These are phyloP conservation scores for Noctua janthina DNA, from an alignment of 2,888 invertebrate genomes.

Conservation along the genomic window DNA sequence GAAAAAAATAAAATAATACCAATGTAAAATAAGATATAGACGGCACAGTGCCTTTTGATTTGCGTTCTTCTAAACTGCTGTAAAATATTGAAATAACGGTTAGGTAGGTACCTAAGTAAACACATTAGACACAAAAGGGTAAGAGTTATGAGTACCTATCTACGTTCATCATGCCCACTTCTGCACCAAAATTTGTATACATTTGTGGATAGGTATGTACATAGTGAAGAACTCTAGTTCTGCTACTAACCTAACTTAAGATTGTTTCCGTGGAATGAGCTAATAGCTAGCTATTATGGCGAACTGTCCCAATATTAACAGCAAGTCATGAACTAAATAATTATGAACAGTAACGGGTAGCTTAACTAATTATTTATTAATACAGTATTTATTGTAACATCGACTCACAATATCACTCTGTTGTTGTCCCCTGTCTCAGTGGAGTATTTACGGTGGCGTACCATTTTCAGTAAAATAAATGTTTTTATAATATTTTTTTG, in stretches of 20 bases:
- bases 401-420: constrained; percentile 37
- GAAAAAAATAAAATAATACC: constrained; percentile 67
- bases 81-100: constrained; percentile 21
- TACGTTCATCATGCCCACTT: background rate
- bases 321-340: background rate
- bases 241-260: background rate
- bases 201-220: background rate
- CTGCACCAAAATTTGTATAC: background rate
- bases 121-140: background rate
- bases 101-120: background rate
- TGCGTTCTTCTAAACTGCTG: constrained; percentile 50
- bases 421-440: background rate
- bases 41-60: constrained; percentile 64
- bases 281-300: background rate
- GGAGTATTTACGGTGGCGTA: constrained; percentile 1
- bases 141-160: background rate
- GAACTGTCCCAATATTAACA: too few relatives aligned
- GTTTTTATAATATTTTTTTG: background rate
- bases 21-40: constrained; percentile 79
- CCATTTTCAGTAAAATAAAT: constrained; percentile 33
- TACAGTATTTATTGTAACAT: background rate
- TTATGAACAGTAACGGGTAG: background rate
- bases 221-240: background rate
- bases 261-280: background rate
- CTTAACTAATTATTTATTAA: background rate